phyloP scores from a whole-genome alignment of 2,888 invertebrate genomes.

The Euzophera pinguis region DNA sequence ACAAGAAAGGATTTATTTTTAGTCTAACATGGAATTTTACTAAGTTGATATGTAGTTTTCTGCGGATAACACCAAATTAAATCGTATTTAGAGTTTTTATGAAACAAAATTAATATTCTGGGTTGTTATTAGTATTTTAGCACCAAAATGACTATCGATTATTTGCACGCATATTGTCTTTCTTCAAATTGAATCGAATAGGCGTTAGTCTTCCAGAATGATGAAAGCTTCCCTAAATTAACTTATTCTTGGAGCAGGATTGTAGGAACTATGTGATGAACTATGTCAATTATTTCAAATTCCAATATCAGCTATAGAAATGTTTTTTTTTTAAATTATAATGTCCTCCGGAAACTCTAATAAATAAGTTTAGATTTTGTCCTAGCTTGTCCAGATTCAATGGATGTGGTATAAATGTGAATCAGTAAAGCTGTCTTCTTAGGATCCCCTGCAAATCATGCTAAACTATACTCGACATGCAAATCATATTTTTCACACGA shows the following conservation, averaged over 20 bases:
- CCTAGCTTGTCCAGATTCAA: slow-evolving; percentile 63
- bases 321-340: slow-evolving; percentile 38
- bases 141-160: slow-evolving; percentile 49
- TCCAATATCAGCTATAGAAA: slow-evolving; percentile 52
- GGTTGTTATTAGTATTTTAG: slow-evolving; percentile 56
- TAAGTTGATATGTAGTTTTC: slow-evolving; percentile 34
- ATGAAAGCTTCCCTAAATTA: slow-evolving; percentile 62
- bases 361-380: slow-evolving; percentile 56
- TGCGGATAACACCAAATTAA: slow-evolving; percentile 72
- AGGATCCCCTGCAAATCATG: slow-evolving; percentile 54
- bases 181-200: slow-evolving; percentile 42
- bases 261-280: slow-evolving; percentile 75
- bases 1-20: slow-evolving; percentile 21
- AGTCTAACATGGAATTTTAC: slow-evolving; percentile 19
- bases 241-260: slow-evolving; percentile 65
- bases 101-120: slow-evolving; percentile 45
- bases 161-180: slow-evolving; percentile 57
- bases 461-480: slow-evolving; percentile 52
- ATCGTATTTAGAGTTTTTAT: slow-evolving; percentile 57
- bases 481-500: slow-evolving; percentile 13
- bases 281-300: slow-evolving; percentile 78
- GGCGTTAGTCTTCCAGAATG: slow-evolving; percentile 74
- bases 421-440: slow-evolving; percentile 68
- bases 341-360: slow-evolving; percentile 44
- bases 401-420: slow-evolving; percentile 74